Percentiles rank a stretch among this genome's conserved stretches.
Conservation (phyloP, 2,113 vertebrate species). For the Eudyptes chrysolophus region DNA sequence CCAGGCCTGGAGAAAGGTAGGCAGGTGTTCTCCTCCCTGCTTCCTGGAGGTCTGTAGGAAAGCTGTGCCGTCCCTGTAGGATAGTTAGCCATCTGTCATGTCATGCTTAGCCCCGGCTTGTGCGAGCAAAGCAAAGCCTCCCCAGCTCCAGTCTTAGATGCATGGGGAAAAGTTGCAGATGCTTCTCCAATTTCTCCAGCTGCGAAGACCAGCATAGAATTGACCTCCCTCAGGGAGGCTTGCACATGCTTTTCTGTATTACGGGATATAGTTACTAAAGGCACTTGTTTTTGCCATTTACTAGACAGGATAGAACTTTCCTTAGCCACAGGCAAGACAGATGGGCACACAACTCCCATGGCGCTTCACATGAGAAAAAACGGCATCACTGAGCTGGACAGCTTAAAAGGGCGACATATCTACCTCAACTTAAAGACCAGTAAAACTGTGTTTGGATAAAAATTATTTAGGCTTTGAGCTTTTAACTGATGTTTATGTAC, state of each 20-base stretch:
- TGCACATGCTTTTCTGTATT: not conserved
- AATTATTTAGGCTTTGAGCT: not conserved
- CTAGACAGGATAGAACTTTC: not conserved
- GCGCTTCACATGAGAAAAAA: not conserved
- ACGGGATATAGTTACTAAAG: not conserved
- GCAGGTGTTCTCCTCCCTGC: not conserved
- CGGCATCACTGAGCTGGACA: not conserved
- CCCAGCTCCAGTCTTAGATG: not conserved
- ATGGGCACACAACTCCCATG: not conserved
- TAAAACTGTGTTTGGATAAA: not conserved
- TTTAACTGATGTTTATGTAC: not conserved
- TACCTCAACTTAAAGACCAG: not conserved
- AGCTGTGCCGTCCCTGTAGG: not conserved
- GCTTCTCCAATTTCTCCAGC: slow-evolving; percentile 56
- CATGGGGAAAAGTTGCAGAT: not conserved
- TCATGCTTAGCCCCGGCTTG: not conserved
- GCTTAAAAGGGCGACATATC: not conserved
- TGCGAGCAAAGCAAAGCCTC: not conserved
- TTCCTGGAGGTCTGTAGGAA: not conserved
- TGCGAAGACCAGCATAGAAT: not conserved
- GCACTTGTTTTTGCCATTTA: slow-evolving; percentile 21
- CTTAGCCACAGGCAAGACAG: slow-evolving; percentile 26
- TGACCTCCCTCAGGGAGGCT: slow-evolving; percentile 35
- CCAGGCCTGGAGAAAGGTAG: slow-evolving; percentile 92
- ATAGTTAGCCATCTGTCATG: not conserved